Base-by-base conservation (phyloP, 2,113 vertebrate genomes). In the Pristiophorus japonicus region DNA sequence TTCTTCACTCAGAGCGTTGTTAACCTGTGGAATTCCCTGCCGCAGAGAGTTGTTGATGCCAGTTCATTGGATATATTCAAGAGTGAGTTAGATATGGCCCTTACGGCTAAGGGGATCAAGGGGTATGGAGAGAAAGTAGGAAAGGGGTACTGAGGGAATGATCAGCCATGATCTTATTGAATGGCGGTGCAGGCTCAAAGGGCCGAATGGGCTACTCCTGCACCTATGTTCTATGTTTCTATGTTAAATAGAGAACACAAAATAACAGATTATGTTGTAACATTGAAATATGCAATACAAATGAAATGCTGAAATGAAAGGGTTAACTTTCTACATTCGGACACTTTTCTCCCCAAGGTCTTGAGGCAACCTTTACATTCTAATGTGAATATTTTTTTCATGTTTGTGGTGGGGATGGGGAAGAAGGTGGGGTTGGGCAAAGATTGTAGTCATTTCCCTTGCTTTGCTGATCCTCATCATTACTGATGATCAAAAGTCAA, bases 401-500 rank as follows among this genome's bases (percentile, higher is more conserved):
- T 95, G 47, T 81, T 11, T 84, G 30, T 63, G 22, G 7, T 45
- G 22, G 78, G 92, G 93, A 91, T 42, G 65, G 47, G 78, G 12
- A 47, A 10, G 65, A 88, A 87, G 95, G 67, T 95, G 84, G 93
- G 20, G 95, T 87, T 73, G 94, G 94, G 84, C 42, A 67, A 95
- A 66, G 85, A 95, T 70, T 95, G 45, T 59, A 62, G 66, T 95
- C 85, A 95, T 94, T 95, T 95, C 94, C 94, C 63, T 94, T 94
- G 93, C 66, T 70, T 95, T 55, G 63, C 81, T 95, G 95, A 96
- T 95, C 47, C 81, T 95, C 95, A 96, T 96, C 95, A 88, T 62
- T 95, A 94, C 62, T 95, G 47, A 95, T 95, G 65, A 87, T 30
- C 30, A 84, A 63, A 90, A 85, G 47, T 67, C 85, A 95, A 65